Evolutionary conservation across 1,140 invertebrate genomes (phyloP).

Genomic region (Solenopsis fugax): DNA sequence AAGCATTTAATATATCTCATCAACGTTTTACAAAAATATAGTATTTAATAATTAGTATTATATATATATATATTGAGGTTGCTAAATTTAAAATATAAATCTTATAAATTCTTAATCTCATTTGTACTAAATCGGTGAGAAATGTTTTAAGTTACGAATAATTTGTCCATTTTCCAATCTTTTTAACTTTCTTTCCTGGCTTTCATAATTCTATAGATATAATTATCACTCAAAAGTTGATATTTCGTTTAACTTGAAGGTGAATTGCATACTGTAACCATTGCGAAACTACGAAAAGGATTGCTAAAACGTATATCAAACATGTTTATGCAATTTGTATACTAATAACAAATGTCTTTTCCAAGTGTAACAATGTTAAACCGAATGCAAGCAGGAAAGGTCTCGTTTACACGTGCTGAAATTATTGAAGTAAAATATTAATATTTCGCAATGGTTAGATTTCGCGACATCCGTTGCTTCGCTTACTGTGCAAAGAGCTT

Average conservation of each 20-base stretch:
- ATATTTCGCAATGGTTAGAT: background rate
- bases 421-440: conserved; percentile 28
- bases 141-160: background rate
- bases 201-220: background rate
- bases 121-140: background rate
- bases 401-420: conserved; percentile 7
- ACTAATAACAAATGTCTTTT: background rate
- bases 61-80: no score
- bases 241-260: background rate
- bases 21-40: conserved; percentile 1
- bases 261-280: conserved; percentile 4
- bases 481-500: conserved; percentile 15
- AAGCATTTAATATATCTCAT: background rate
- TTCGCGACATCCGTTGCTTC: background rate
- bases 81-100: no score
- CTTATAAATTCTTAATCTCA: background rate
- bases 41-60: no score
- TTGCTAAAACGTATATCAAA: background rate
- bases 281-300: conserved; percentile 10
- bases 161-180: background rate
- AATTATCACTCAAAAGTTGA: background rate
- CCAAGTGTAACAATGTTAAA: background rate
- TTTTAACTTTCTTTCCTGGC: background rate
- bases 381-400: conserved; percentile 13
- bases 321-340: conserved; percentile 21